Conservation (phyloP, 2,888 invertebrate species). For the Quadroppia sp. region DNA sequence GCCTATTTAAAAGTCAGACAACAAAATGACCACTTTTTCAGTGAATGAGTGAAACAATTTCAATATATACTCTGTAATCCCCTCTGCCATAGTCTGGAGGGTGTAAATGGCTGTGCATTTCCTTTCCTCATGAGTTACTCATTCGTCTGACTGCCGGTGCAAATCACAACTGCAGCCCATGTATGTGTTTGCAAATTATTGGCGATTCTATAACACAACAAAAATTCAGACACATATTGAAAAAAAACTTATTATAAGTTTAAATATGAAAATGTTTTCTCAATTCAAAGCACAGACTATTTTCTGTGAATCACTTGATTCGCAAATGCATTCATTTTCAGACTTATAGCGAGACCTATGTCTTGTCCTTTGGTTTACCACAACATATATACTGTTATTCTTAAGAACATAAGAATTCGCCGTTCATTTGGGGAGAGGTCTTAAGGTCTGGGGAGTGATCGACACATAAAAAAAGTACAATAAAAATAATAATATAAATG, state of each 20-base stretch:
- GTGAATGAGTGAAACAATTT: slow-evolving; percentile 15
- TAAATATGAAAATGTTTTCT: not conserved
- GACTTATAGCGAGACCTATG: too few relatives aligned
- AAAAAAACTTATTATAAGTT: not conserved
- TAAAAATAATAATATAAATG: not conserved
- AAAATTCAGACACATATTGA: not conserved
- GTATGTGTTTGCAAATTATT: not conserved
- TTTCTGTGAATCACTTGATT: not conserved
- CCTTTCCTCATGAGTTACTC: not conserved
- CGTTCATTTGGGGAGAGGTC: not conserved
- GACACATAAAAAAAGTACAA: not conserved
- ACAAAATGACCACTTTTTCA: slow-evolving; percentile 33
- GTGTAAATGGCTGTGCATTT: slow-evolving; percentile 34
- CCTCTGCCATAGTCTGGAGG: not conserved
- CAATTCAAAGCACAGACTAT: not conserved
- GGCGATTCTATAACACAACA: not conserved
- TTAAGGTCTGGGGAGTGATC: slow-evolving; percentile 11
- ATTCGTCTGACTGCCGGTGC: not conserved
- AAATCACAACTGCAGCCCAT: not conserved
- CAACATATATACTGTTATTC: too few relatives aligned
- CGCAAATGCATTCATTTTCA: not conserved
- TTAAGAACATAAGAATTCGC: too few relatives aligned
- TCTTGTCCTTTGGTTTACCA: too few relatives aligned
- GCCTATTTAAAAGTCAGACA: slow-evolving; percentile 26
- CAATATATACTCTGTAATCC: not conserved